These are phyloP conservation scores for Subanguina moxae DNA, from an alignment of 1,140 invertebrate genomes.

Conservation along the genomic window DNA sequence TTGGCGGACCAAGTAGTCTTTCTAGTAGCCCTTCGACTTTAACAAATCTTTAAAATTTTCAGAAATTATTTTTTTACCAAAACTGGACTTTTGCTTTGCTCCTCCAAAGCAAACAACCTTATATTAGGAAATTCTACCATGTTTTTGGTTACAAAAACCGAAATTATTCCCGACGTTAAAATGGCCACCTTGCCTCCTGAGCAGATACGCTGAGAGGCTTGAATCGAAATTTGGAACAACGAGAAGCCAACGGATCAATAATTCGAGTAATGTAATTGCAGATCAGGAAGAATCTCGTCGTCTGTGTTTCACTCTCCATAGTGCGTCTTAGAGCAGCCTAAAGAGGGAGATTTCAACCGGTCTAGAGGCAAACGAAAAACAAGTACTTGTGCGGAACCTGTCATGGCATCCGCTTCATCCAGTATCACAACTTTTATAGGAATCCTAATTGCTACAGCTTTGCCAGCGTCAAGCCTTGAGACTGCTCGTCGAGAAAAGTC, in stretches of 20 bases:
- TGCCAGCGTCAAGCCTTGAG: constrained; percentile 20
- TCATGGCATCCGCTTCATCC: constrained; percentile 99
- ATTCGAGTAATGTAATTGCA: constrained; percentile 96
- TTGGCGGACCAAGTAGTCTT: too few species aligned
- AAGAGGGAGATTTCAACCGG: too few species aligned
- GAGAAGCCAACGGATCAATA: constrained; percentile 91
- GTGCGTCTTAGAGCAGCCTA: constrained; percentile 83
- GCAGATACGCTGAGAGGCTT: constrained; percentile 70
- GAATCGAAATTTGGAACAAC: constrained; percentile 97
- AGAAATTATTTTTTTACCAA: too few species aligned
- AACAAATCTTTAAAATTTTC: too few species aligned
- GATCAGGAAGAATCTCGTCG: constrained; percentile 92
- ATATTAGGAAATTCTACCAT: too few species aligned
- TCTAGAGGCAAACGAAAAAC: too few species aligned
- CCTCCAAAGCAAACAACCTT: too few species aligned
- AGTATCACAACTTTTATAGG: constrained; percentile 89
- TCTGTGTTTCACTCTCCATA: constrained; percentile 92
- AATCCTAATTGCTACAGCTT: constrained; percentile 75
- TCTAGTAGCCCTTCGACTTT: too few species aligned
- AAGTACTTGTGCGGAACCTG: constrained; percentile 64
- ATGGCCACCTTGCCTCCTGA: constrained; percentile 53
- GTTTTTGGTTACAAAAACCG: too few species aligned
- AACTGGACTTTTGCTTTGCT: too few species aligned
- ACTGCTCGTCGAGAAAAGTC: constrained; percentile 44
- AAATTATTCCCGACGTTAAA: too few species aligned